A percentile compares a stretch with the other conserved stretches of the same genome.
phyloP scores from a whole-genome alignment of 2,113 vertebrate genomes.

The Galemys pyrenaicus region DNA sequence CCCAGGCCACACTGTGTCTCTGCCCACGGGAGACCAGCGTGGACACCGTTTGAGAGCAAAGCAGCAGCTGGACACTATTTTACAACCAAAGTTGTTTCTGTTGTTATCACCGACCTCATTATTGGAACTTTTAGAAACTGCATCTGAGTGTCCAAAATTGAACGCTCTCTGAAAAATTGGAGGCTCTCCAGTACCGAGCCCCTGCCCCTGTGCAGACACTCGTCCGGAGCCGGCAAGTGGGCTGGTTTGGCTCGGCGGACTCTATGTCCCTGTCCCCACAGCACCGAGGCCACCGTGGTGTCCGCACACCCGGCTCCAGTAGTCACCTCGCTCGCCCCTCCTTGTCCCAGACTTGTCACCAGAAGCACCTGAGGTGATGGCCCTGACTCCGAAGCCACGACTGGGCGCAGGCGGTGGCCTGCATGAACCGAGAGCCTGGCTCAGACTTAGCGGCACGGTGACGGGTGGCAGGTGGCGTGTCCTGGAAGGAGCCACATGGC shows the following conservation, averaged over 20 bases:
- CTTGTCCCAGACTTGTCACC: neutral
- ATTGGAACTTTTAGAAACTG: neutral
- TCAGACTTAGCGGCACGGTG: neutral
- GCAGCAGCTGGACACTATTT: neutral
- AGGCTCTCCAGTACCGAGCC: too few species aligned
- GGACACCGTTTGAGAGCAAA: neutral
- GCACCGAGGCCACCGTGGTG: rapidly evolving
- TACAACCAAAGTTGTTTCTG: neutral
- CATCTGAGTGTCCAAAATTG: neutral
- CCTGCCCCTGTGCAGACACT: neutral
- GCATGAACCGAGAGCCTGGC: rapidly evolving
- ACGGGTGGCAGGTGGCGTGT: neutral
- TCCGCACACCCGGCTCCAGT: rapidly evolving
- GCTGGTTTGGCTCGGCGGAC: rapidly evolving
- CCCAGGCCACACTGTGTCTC: neutral
- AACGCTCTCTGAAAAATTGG: too few species aligned
- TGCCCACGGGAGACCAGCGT: rapidly evolving
- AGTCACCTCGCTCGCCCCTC: neutral
- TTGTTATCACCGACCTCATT: neutral
- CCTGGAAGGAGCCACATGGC: rapidly evolving
- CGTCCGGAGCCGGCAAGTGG: neutral
- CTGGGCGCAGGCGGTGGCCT: too few species aligned
- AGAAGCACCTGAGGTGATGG: neutral
- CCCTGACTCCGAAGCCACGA: neutral
- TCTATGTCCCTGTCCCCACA: rapidly evolving